Evolutionary conservation across 2,113 vertebrate genomes (phyloP).

Genomic region (Machaerirhynchus nigripectus): DNA sequence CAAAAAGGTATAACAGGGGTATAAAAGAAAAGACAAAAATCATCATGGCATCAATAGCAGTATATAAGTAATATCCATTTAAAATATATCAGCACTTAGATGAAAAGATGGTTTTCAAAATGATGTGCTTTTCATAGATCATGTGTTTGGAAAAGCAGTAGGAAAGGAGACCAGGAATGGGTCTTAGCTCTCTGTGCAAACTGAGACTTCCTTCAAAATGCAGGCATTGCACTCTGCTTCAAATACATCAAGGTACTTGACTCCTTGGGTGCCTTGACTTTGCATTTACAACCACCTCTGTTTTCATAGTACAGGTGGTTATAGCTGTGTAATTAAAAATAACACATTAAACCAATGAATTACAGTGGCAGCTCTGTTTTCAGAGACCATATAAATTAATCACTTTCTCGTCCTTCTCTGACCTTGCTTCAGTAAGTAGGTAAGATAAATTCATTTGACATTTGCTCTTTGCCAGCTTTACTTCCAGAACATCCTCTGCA

Average conservation of each 20-base stretch:
- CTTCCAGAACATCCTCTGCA: conserved; percentile 4
- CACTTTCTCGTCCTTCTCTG: background rate
- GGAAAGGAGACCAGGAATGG: background rate
- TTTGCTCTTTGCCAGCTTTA: background rate
- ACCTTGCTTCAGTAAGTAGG: conserved; percentile 42
- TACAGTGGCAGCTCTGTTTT: background rate
- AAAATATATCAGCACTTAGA: background rate
- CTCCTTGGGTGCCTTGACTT: background rate
- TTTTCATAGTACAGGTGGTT: background rate
- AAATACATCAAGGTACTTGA: background rate
- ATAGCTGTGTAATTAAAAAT: background rate
- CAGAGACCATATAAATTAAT: conserved; percentile 34
- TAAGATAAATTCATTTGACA: conserved; percentile 42
- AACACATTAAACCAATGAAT: background rate
- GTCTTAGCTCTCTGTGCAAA: background rate
- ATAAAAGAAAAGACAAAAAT: too few species aligned
- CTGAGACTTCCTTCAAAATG: background rate
- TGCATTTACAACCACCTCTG: background rate
- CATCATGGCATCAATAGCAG: too few species aligned
- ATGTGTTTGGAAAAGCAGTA: background rate
- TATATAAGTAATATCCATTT: background rate
- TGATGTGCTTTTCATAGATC: background rate
- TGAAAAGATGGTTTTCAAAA: background rate
- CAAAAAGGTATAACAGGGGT: too few species aligned
- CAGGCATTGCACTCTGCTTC: background rate